A percentile compares a stretch with the other conserved stretches of the same genome.
Evolutionary conservation across 2,888 invertebrate genomes (phyloP).

Genomic region (Apamea sordens): DNA sequence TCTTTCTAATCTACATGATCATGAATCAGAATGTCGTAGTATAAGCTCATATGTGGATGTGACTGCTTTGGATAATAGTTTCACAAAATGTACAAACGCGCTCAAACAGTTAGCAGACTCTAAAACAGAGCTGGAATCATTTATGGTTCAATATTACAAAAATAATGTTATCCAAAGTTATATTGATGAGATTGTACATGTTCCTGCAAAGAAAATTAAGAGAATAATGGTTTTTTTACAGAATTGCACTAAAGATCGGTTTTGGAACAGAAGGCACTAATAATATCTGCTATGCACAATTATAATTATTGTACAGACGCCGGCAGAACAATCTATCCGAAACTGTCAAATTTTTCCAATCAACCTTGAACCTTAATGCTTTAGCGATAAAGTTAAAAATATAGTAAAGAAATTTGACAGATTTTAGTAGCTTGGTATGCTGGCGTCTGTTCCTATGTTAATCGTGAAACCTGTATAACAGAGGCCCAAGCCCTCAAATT

Average conservation of each 20-base stretch:
- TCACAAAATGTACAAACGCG: slow-evolving; percentile 56
- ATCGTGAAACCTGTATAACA: not conserved
- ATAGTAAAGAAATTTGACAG: too few species aligned
- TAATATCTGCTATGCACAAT: not conserved
- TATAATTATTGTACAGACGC: too few species aligned
- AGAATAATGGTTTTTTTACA: slow-evolving; percentile 56
- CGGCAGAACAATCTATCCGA: too few species aligned
- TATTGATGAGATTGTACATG: slow-evolving; percentile 64
- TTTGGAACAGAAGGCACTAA: slow-evolving; percentile 60
- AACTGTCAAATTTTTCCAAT: too few species aligned
- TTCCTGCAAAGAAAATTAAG: slow-evolving; percentile 58
- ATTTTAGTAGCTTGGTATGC: too few species aligned
- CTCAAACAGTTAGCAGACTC: slow-evolving; percentile 57
- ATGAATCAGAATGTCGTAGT: not conserved
- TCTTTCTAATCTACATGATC: not conserved
- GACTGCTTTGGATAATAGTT: slow-evolving; percentile 39
- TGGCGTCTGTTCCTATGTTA: not conserved
- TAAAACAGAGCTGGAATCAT: slow-evolving; percentile 60
- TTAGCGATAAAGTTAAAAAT: too few species aligned
- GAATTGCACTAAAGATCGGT: slow-evolving; percentile 46
- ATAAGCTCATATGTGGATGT: slow-evolving; percentile 44
- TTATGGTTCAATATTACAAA: slow-evolving; percentile 70
- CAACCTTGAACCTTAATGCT: too few species aligned
- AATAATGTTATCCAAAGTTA: slow-evolving; percentile 72
- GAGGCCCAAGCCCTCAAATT: not conserved